A percentile compares a stretch with the other conserved stretches of the same genome.
phyloP scores from a whole-genome alignment of 2,113 vertebrate genomes.

The Quiscalus mexicanus region DNA sequence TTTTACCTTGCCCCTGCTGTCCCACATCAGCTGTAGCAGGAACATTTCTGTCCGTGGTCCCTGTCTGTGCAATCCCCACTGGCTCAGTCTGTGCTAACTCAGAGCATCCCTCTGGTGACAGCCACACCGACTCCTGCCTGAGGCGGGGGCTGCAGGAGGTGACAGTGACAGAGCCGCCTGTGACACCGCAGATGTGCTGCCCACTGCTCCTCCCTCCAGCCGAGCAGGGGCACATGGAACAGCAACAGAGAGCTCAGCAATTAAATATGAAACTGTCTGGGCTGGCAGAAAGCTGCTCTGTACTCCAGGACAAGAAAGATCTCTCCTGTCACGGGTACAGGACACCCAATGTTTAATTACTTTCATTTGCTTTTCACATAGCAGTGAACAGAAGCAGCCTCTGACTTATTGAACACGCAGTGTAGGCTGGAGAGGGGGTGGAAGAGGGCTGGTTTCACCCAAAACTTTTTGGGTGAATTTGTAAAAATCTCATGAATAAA shows the following conservation, averaged over 20 bases:
- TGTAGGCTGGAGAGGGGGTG: background rate
- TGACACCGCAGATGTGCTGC: background rate
- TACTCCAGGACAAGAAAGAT: background rate
- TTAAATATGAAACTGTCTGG: background rate
- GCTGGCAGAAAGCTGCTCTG: background rate
- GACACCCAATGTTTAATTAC: background rate
- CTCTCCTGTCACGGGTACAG: background rate
- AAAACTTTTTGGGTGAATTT: background rate
- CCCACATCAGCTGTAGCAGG: background rate
- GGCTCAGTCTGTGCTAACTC: background rate
- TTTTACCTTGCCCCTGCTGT: no score
- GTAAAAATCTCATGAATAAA: background rate
- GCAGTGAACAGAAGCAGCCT: background rate
- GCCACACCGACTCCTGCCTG: background rate
- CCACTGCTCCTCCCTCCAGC: background rate
- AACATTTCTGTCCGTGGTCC: fast-evolving
- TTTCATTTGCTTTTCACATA: background rate
- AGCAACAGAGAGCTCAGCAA: background rate
- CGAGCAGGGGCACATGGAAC: background rate
- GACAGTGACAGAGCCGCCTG: background rate
- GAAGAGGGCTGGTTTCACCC: background rate
- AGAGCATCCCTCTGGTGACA: background rate
- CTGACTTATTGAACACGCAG: background rate
- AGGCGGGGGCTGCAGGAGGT: background rate
- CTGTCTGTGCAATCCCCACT: background rate